Base-by-base conservation (phyloP, 1,140 invertebrate species). In the Leptinotarsa undecemlineata region DNA sequence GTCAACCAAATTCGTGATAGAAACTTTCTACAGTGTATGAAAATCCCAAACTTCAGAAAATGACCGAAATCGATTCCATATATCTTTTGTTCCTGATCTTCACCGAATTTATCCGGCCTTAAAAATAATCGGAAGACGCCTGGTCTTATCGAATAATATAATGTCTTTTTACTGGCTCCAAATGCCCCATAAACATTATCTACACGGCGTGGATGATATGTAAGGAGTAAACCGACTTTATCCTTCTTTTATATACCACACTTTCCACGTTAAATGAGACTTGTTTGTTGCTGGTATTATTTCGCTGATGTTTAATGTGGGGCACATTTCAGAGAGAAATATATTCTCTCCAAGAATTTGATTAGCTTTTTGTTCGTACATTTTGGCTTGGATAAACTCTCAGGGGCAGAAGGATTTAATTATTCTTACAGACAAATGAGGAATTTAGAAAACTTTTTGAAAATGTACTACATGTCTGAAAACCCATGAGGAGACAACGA, bases 171-270 rank as follows among this genome's bases (percentile, higher is more conserved):
- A 76, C 66, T 76, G 75, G 75, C 68, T 76, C 72, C 72, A 71
- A 76, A 76, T 74, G 75, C 61, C 21, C 72, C 68, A 74, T 76
- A 76, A 76, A 76, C 75, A 76, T 76, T 76, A 76, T 76, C 75
- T 76, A 57, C 4, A 57, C 51, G 15, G 51, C n/a, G 60, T 57
- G 68, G 75, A 76, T 76, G 75, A 76, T 76, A 76, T 76, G 75
- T 76, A 74, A 76, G 72, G 75, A 76, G 66, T 68, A 57, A 57
- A 57, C 51, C 51, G 15, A 19, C 68, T 74, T 76, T 76, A 76
- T 76, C 72, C 72, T 63, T 48, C 60, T 72, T 76, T 76, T 76
- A 76, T 76, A 76, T 61, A 60, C 67, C 51, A 68, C 75, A 76
- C 75, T 76, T 76, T 74, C 21, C 63, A 68, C 72, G 68, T 33